Base-by-base conservation (phyloP, 2,888 invertebrate species). In the Netelia melanura region DNA sequence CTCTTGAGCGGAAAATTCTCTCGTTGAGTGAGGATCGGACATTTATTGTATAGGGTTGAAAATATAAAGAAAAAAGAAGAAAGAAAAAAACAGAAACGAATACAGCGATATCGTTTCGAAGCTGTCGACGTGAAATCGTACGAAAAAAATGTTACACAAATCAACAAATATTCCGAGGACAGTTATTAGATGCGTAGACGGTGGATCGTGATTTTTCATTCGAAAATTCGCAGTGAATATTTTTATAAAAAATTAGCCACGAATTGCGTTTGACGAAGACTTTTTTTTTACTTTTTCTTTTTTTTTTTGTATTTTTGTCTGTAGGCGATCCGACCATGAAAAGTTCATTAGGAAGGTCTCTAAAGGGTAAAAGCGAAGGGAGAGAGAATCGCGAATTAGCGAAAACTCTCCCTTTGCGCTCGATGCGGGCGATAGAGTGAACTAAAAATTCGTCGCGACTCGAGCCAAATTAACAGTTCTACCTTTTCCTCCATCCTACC, bases 391-490 rank as follows among this genome's bases (percentile, higher is more conserved):
- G 17, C 61, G 38, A 79, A 81, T 81, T 70, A 81, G 64, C 74
- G 75, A 44, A 38, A 64, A 38, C 64, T 48, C 56, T 64, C 43
- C 14, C 21, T 14, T 21, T 23, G 6, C 43, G 38, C 43, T 25
- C 17, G 48, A 54, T n/a, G 54, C 11, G 61, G 56, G 61, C 30
- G 54, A 52, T 21, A 67, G 23, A 44, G 64, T 10, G 48, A 23
- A 62, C 44, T 54, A 25, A 80, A 84, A 80, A 76, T 70, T 70
- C 48, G 62, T 23, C 23, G 48, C 44, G 52, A 43, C 58, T 38
- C 76, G 70, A 61, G 56, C 48, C 44, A 75, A 84, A 84, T 80
- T 80, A 76, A 71, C 83, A 71, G 38, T 70, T 23, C 9, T 17
- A 54, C 52, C 72, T 64, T 74, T 48, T 43, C 17, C 21, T 62